These are phyloP conservation scores for Drosophila formosana DNA, from an alignment of 2,888 invertebrate genomes.

Conservation along the genomic window DNA sequence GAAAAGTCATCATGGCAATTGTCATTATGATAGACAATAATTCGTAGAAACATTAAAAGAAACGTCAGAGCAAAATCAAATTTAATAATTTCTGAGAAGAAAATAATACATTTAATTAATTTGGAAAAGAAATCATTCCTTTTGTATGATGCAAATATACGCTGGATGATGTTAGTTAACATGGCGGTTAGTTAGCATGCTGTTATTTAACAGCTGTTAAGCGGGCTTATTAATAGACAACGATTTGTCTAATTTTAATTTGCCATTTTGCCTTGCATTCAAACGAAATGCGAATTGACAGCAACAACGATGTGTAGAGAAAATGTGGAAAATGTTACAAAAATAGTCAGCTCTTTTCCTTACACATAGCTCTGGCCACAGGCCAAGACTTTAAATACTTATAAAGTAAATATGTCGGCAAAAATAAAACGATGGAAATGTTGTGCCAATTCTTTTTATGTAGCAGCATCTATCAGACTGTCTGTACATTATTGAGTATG, in stretches of 20 bases:
- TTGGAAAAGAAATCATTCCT: neutral
- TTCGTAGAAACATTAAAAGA: neutral
- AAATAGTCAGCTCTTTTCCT: constrained; percentile 35
- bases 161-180: neutral
- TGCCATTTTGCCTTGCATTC: constrained; percentile 34
- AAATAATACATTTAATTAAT: neutral
- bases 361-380: constrained; percentile 19
- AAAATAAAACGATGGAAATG: neutral
- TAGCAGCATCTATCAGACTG: neutral
- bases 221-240: constrained; percentile 3
- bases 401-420: constrained; percentile 36
- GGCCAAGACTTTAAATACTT: constrained; percentile 42
- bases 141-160: neutral
- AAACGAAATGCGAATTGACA: constrained; percentile 26
- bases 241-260: constrained; percentile 34
- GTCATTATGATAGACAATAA: neutral
- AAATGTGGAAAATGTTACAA: constrained; percentile 53
- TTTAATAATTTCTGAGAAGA: neutral
- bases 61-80: neutral
- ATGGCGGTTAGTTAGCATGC: neutral
- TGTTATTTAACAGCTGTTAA: neutral
- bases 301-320: constrained; percentile 7
- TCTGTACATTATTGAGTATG: neutral
- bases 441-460: constrained; percentile 7
- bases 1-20: neutral